A percentile compares a stretch with the other conserved stretches of the same genome.
Conservation (phyloP, 2,797 vertebrate species). For the Halcyon chelicuti region DNA sequence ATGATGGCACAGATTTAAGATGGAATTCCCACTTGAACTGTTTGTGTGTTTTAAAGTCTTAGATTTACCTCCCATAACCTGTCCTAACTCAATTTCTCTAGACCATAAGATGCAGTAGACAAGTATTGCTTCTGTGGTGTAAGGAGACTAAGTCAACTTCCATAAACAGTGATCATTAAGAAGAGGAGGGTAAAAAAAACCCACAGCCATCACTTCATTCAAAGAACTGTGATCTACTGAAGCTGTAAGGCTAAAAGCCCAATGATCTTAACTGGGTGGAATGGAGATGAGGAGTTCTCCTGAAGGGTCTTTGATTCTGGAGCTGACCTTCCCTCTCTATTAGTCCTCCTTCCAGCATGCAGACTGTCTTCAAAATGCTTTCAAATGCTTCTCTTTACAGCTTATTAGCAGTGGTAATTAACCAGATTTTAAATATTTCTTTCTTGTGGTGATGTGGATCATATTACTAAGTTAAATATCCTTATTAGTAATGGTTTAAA, state of each 20-base stretch:
- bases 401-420: constrained; percentile 14
- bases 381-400: neutral
- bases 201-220: neutral
- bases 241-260: neutral
- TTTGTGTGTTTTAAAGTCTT: neutral
- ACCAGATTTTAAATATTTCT: constrained; percentile 8
- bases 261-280: neutral
- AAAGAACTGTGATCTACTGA: neutral
- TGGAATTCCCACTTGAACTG: neutral
- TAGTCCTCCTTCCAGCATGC: neutral
- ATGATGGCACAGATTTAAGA: neutral
- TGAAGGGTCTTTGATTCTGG: constrained; percentile 21
- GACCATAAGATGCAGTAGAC: neutral
- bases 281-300: neutral
- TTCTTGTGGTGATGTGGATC: neutral
- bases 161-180: neutral
- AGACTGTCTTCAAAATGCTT: neutral
- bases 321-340: neutral
- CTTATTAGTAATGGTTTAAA: constrained; percentile 2
- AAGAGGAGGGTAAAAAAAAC: neutral
- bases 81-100: neutral
- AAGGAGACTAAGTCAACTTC: neutral
- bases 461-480: neutral
- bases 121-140: neutral
- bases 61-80: neutral